Conservation (phyloP, 2,797 vertebrate genomes). For the Sebastes kiyomatsui region DNA sequence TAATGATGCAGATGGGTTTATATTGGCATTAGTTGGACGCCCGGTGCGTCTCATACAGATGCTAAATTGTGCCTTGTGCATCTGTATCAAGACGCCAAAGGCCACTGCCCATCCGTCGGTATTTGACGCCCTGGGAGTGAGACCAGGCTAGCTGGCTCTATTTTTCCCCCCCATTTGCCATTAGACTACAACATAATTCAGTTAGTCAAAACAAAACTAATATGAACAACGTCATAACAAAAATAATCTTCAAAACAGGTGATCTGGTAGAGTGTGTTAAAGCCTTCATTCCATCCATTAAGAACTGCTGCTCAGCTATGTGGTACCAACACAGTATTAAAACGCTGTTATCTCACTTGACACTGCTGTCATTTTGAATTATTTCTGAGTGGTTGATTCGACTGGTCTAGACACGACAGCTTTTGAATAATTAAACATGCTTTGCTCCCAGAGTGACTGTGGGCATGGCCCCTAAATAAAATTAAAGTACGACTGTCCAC, state of each 20-base stretch:
- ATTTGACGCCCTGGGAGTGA: background rate
- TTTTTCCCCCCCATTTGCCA: background rate
- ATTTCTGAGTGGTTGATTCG: conserved; percentile 43
- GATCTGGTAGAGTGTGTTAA: conserved; percentile 8
- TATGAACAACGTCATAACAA: background rate
- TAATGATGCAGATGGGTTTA: too few relatives aligned
- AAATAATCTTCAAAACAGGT: background rate
- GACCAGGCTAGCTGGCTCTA: background rate
- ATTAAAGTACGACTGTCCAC: conserved; percentile 24
- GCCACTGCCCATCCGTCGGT: background rate
- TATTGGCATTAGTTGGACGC: background rate
- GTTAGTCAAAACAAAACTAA: background rate
- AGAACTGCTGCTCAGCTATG: conserved; percentile 22
- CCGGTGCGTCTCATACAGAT: accelerated
- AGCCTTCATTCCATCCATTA: conserved; percentile 9
- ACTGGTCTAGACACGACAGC: conserved; percentile 32
- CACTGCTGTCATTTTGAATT: conserved; percentile 59
- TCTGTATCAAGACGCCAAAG: background rate
- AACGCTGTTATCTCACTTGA: conserved; percentile 64
- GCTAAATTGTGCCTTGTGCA: background rate
- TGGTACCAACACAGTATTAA: conserved; percentile 11
- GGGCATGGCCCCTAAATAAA: conserved; percentile 24
- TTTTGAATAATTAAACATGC: conserved; percentile 58
- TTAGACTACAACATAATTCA: background rate
- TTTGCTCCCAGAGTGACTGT: conserved; percentile 5